Evolutionary conservation across 2,888 invertebrate species (phyloP).

Genomic region (Lagria hirta): DNA sequence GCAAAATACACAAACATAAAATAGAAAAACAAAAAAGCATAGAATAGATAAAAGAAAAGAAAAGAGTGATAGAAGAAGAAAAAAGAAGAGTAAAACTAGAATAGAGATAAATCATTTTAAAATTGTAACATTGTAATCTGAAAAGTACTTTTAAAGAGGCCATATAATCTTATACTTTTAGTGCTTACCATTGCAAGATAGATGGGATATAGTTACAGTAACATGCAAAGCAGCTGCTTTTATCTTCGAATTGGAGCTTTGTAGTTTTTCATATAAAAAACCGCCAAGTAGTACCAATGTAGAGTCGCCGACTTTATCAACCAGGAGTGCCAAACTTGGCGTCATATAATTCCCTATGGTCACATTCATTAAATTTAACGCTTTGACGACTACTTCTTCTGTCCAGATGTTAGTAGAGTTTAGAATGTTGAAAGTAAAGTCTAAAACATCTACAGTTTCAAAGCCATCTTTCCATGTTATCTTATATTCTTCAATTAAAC

Average conservation of each 20-base stretch:
- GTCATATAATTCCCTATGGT: conserved; percentile 75
- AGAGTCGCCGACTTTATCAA: conserved; percentile 66
- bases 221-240: conserved; percentile 76
- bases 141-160: too few relatives aligned
- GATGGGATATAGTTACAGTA: conserved; percentile 60
- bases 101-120: too few relatives aligned
- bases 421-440: conserved; percentile 57
- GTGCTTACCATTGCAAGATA: conserved; percentile 3
- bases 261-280: conserved; percentile 68
- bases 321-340: conserved; percentile 72
- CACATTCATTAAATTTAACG: conserved; percentile 69
- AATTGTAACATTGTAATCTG: too few relatives aligned
- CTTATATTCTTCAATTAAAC: conserved; percentile 67
- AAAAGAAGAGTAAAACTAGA: too few relatives aligned
- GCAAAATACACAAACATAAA: too few relatives aligned
- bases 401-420: too few relatives aligned
- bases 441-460: conserved; percentile 69
- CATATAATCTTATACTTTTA: too few relatives aligned
- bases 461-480: conserved; percentile 78
- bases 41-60: too few relatives aligned
- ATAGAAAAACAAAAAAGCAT: too few relatives aligned
- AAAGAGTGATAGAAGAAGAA: too few relatives aligned
- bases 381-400: conserved; percentile 69
- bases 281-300: conserved; percentile 65
- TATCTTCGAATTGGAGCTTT: conserved; percentile 80